Evolutionary conservation across 2,797 vertebrate genomes (phyloP).

Genomic region (Trachops cirrhosus): DNA sequence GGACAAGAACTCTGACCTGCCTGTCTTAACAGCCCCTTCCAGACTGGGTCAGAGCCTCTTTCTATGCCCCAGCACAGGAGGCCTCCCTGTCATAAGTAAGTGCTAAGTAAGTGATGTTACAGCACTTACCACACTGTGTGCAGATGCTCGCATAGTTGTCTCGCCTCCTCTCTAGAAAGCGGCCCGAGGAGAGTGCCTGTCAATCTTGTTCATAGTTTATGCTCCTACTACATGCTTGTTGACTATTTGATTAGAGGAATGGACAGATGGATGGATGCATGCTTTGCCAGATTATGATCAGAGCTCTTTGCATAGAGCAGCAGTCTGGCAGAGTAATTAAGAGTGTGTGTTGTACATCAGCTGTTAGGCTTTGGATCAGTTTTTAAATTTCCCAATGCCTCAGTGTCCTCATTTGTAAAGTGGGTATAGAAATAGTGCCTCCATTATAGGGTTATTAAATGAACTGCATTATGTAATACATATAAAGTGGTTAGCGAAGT

Average conservation of each 20-base stretch:
- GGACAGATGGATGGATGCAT: background rate
- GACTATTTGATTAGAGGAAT: background rate
- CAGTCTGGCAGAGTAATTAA: background rate
- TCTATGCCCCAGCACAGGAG: background rate
- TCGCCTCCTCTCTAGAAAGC: background rate
- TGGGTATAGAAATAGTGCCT: background rate
- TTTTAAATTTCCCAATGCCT: background rate
- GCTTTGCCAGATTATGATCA: background rate
- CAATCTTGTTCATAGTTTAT: background rate
- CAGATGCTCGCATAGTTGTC: background rate
- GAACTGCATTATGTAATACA: background rate
- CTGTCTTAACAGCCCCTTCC: background rate
- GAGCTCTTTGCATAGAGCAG: background rate
- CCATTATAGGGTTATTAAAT: background rate
- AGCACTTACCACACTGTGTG: no score
- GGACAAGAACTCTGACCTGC: background rate
- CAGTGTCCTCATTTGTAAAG: conserved; percentile 25
- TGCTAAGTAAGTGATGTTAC: background rate
- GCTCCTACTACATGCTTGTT: background rate
- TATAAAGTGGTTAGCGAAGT: background rate
- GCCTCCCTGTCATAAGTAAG: background rate
- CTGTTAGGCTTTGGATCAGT: background rate
- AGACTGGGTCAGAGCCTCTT: background rate
- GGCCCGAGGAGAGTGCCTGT: background rate
- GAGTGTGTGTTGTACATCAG: background rate